Evolutionary conservation across 2,797 vertebrate species (phyloP).

Genomic region (Pantherophis vulpinus): DNA sequence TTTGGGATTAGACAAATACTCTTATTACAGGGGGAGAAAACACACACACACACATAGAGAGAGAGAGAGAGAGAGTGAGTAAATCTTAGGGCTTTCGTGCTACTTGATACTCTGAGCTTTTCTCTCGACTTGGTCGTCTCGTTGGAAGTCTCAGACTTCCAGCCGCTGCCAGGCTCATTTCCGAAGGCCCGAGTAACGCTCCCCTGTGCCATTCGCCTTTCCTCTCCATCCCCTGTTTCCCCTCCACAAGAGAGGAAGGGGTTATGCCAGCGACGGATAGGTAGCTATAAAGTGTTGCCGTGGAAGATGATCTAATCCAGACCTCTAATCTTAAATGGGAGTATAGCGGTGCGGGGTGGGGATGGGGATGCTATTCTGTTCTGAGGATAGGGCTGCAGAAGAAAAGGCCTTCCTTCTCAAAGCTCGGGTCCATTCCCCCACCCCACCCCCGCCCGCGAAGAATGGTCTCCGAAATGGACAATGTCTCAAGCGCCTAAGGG

Average conservation of each 20-base stretch:
- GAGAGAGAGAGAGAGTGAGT: slow-evolving; percentile 22
- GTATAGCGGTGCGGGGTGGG: not conserved
- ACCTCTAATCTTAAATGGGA: not conserved
- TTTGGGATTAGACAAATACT: slow-evolving; percentile 93
- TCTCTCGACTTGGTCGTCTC: slow-evolving; percentile 71
- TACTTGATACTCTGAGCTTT: slow-evolving; percentile 84
- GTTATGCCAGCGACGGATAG: not conserved
- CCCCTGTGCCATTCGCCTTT: not conserved
- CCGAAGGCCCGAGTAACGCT: slow-evolving; percentile 31
- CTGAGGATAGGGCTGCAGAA: not conserved
- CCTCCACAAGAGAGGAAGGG: not conserved
- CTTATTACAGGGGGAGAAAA: slow-evolving; percentile 75
- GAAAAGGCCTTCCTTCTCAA: not conserved
- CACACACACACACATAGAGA: slow-evolving; percentile 18
- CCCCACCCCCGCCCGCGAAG: not conserved
- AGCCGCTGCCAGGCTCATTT: slow-evolving; percentile 38
- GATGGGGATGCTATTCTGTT: not conserved
- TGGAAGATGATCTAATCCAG: not conserved
- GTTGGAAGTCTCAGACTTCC: slow-evolving; percentile 60
- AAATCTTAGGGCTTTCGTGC: slow-evolving; percentile 58
- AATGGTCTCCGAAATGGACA: not conserved
- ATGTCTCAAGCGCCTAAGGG: not conserved
- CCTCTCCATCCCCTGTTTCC: not conserved
- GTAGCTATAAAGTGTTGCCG: not conserved
- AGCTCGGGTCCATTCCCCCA: not conserved